Evolutionary conservation across 2,797 vertebrate genomes (phyloP).

Genomic region (Eulemur coronatus): DNA sequence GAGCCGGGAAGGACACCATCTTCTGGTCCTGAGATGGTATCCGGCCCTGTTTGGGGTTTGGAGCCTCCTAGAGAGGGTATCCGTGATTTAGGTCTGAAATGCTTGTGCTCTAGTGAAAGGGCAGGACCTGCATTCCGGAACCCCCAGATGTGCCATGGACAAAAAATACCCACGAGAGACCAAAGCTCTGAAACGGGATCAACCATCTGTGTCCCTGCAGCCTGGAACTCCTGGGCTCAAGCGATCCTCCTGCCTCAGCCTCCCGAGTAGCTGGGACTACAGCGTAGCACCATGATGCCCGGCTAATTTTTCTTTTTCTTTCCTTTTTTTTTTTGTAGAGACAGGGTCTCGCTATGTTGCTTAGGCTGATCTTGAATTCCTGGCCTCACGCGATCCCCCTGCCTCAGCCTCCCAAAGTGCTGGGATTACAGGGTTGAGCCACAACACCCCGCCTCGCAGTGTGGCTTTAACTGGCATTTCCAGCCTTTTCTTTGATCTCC

Average conservation of each 20-base stretch:
- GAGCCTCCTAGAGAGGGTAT: background rate
- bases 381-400: background rate
- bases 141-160: background rate
- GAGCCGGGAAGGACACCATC: background rate
- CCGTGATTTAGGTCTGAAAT: background rate
- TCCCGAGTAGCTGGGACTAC: background rate
- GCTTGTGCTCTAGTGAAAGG: background rate
- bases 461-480: background rate
- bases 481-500: background rate
- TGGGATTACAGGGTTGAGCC: background rate
- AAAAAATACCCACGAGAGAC: background rate
- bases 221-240: background rate
- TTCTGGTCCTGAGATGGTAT: too few relatives aligned
- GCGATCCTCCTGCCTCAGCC: background rate
- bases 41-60: background rate
- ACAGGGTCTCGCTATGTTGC: background rate
- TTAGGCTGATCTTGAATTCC: background rate
- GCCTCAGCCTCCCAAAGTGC: background rate
- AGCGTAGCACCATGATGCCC: fast-evolving
- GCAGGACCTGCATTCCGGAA: background rate
- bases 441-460: fast-evolving
- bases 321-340: background rate
- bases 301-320: background rate
- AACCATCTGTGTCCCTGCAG: background rate
- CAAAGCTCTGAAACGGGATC: background rate